Conservation (phyloP, 2,797 vertebrate genomes). For the Gallinago solitaria region DNA sequence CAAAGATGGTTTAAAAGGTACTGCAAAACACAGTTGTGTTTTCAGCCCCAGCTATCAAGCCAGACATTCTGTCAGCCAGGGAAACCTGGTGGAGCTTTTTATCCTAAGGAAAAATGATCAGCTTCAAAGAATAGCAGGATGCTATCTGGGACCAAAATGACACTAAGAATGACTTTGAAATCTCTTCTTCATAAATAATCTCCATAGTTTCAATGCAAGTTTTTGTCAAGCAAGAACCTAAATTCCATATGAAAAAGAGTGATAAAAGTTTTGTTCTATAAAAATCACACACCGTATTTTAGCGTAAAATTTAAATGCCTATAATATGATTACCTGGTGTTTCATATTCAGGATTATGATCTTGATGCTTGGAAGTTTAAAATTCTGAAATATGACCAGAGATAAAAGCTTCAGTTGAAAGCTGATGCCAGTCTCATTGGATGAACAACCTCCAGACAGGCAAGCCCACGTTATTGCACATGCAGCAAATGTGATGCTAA, state of each 20-base stretch:
- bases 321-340: background rate
- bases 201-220: background rate
- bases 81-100: background rate
- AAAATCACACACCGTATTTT: background rate
- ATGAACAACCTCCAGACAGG: background rate
- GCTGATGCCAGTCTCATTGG: background rate
- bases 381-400: background rate
- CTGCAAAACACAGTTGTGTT: background rate
- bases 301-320: background rate
- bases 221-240: background rate
- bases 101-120: background rate
- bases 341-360: background rate
- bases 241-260: background rate
- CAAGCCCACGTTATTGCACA: background rate
- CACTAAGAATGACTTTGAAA: background rate
- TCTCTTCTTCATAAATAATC: background rate
- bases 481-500: background rate
- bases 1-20: slow-evolving; percentile 1
- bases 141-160: background rate
- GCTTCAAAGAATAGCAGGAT: background rate
- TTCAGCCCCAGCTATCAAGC: background rate
- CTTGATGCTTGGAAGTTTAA: background rate
- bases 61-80: background rate
- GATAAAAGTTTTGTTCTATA: background rate
- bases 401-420: background rate